Base-by-base conservation (phyloP, 1,140 invertebrate species). In the Tribolium madens region DNA sequence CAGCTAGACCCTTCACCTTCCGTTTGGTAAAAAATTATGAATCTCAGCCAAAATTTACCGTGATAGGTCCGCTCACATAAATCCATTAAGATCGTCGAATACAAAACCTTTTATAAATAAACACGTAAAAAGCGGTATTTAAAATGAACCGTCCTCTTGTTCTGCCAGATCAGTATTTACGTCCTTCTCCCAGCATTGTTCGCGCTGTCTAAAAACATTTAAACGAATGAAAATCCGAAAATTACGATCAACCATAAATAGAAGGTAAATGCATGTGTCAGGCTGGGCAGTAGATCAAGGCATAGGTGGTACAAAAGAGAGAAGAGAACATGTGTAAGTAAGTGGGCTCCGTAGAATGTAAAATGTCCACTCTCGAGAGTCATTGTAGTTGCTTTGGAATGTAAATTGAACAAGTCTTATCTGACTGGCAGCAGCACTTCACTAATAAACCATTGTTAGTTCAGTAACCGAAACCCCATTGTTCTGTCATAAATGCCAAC, bases 381-480 rank as follows among this genome's bases (percentile, higher is more conserved):
- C 80, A 82, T 81, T 83, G 80, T 82, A 75, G 78, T 73, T 80
- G 76, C 76, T 81, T 83, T 81, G 81, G 82, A 83, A 83, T 83
- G 81, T 82, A 83, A 83, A 83, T 83, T 83, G 82, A 83, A 83
- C 80, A 79, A 79, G 81, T 81, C 82, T 83, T 82, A 83, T 83
- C 82, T 82, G 71, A 64, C 75, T 79, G 80, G 76, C 78, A 82
- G 80, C 80, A 79, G 79, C 78, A 79, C 81, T 81, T 80, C 79
- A 84, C 82, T 84, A 83, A 84, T 84, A 84, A 83, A 84, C 81
- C 83, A 84, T 84, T 84, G 83, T 84, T 83, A 64, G 76, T 75
- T 79, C 80, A 76, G 81, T 83, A 83, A 83, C 81, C 78, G 80
- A 83, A 83, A 81, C 76, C 70, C 70, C 76, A 82, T 83, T 83